Percentiles rank a stretch among this genome's conserved stretches.
These are phyloP conservation scores for Chaetophractus vellerosus DNA, from an alignment of 2,797 vertebrate genomes.

Conservation along the genomic window DNA sequence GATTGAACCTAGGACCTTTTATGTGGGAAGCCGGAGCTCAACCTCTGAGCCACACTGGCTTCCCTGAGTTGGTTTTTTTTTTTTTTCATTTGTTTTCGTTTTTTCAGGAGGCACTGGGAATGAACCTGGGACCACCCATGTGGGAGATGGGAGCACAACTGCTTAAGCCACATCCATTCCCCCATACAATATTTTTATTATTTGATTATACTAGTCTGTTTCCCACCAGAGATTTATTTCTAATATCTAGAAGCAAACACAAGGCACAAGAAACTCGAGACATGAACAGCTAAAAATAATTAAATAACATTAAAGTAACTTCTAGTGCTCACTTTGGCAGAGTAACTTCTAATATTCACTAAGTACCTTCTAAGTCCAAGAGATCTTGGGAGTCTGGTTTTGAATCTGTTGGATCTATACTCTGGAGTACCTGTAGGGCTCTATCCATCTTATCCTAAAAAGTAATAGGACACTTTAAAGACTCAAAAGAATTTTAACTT, in stretches of 20 bases:
- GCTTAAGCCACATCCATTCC: too few species aligned
- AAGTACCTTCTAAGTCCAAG: constrained; percentile 96
- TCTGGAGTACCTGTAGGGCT: constrained; percentile 95
- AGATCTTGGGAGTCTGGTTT: constrained; percentile 94
- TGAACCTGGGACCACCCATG: too few species aligned
- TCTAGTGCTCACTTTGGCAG: neutral
- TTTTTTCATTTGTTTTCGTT: too few species aligned
- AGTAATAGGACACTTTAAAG: constrained; percentile 57
- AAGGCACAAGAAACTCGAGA: constrained; percentile 42
- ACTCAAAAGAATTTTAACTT: constrained; percentile 59
- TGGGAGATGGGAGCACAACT: too few species aligned
- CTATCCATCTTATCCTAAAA: constrained; percentile 97
- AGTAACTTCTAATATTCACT: constrained; percentile 36
- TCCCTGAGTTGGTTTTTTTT: too few species aligned
- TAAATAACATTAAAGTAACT: neutral
- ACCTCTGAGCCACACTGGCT: too few species aligned
- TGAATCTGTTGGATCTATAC: constrained; percentile 95
- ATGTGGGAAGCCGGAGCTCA: too few species aligned
- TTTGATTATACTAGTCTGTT: neutral
- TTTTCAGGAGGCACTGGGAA: too few species aligned
- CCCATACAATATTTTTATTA: neutral
- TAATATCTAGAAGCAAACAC: constrained; percentile 59
- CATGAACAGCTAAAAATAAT: constrained; percentile 19
- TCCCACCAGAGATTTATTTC: constrained; percentile 1
- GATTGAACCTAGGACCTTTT: too few species aligned